Evolutionary conservation across 64 coral and sea anemone species (phyloP), one percentile per base, ranked within the genome.

Genomic region (Stichodactyla mertensii): DNA sequence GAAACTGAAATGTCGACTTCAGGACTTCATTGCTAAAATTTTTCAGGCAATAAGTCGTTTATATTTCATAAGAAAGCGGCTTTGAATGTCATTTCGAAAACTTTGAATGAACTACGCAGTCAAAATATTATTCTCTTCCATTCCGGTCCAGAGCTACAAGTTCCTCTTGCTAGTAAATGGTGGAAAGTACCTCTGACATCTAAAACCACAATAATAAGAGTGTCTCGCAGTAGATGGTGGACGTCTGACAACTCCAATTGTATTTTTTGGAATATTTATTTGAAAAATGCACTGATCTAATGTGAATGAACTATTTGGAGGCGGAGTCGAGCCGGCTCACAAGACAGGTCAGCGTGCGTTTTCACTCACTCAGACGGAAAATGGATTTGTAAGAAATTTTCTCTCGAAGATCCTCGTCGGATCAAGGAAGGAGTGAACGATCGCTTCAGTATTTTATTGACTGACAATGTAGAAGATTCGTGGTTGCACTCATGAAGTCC

Each of bases 281-380:
- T 52, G 53, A 53, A 18, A 55, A 81, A 81, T 45, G 36, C 78
- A 6, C 78, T 55, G 78, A 80, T 80, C 31, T 80, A 16, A 80
- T 80, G 31, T 52, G 16, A 18, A 52, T 15, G 78, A 53, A 55
- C 78, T 52, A 53, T 52, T 81, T 53, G 53, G 78, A 81, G 78
- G 78, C 78, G 78, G 78, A 81, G 78, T 55, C 78, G 78, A 81
- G 52, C 52, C 78, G 78, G 53, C 78, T 52, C 36, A 53, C 78
- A 9, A 74, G 78, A 55, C 53, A 81, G 78, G 78, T 81, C 78
- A 81, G 78, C 78, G 78, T 81, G 78, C 78, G 6, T 53, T 81
- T 81, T 54, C 78, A 52, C 6, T 53, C 36, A 20, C 15, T 81
- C 51, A 52, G 53, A 55, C 36, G 16, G 36, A 55, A 55, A 54